These are phyloP conservation scores for Nasonia longicornis DNA, from an alignment of 1,140 invertebrate genomes.

Conservation along the genomic window DNA sequence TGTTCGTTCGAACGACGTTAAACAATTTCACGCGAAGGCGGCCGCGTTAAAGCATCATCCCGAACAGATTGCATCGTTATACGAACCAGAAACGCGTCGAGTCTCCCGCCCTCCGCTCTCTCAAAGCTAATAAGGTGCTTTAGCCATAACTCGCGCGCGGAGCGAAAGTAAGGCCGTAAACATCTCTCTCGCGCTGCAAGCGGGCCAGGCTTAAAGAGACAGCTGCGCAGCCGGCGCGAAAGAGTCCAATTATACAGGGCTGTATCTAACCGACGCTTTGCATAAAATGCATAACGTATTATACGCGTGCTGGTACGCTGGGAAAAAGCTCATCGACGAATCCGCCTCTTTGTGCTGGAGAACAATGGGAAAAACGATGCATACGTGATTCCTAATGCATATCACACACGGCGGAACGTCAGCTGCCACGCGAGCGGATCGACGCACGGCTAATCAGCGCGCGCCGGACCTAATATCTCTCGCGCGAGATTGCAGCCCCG, in stretches of 20 bases:
- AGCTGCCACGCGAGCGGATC: neutral
- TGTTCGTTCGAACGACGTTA: neutral
- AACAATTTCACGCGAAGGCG: neutral
- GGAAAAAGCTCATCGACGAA: neutral
- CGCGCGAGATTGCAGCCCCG: neutral
- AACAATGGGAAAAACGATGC: no score
- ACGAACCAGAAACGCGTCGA: no score
- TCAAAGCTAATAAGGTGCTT: conserved; percentile 3
- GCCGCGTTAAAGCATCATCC: neutral
- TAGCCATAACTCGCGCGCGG: neutral
- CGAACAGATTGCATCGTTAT: neutral
- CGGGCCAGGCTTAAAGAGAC: neutral
- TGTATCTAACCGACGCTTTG: neutral
- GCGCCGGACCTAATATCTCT: neutral
- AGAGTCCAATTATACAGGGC: neutral
- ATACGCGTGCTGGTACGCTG: neutral
- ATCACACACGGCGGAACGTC: no score
- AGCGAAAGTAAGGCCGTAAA: neutral
- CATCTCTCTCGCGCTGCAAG: neutral
- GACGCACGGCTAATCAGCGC: neutral
- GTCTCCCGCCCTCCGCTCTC: neutral
- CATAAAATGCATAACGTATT: neutral
- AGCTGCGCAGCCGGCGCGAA: neutral
- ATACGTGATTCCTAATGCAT: no score
- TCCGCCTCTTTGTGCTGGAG: neutral